Evolutionary conservation across 1,140 invertebrate genomes (phyloP).

Genomic region (Parasteatoda tepidariorum): DNA sequence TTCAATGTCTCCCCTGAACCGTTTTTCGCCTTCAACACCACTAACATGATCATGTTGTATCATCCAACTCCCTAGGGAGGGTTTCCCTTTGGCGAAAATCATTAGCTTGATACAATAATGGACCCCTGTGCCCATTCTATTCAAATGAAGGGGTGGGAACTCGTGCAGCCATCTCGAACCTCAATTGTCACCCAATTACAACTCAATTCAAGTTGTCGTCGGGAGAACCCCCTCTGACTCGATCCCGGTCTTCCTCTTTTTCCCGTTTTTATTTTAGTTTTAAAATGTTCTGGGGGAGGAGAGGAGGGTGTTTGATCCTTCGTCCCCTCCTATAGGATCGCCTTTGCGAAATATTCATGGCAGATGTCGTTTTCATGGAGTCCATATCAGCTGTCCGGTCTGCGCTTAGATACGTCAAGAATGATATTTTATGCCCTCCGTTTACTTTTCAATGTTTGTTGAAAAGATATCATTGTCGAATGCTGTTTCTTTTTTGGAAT

Average conservation of each 20-base stretch:
- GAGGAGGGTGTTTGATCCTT: not conserved
- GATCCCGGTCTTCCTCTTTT: not conserved
- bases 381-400: slow-evolving; percentile 38
- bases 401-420: not conserved
- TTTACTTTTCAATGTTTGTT: not conserved
- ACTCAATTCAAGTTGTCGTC: slow-evolving; percentile 50
- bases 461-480: not conserved
- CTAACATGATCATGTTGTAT: slow-evolving; percentile 17
- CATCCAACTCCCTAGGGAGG: slow-evolving; percentile 3
- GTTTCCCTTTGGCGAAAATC: slow-evolving; percentile 34
- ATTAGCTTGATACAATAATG: slow-evolving; percentile 51
- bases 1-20: too few relatives aligned
- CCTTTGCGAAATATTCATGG: slow-evolving; percentile 21
- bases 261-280: slow-evolving; percentile 33
- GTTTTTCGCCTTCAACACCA: too few relatives aligned
- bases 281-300: not conserved
- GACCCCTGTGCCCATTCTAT: slow-evolving; percentile 30
- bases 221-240: not conserved
- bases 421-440: not conserved
- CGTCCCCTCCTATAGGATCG: too few relatives aligned
- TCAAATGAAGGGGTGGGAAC: slow-evolving; percentile 38
- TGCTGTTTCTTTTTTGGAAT: too few relatives aligned
- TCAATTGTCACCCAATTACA: slow-evolving; percentile 56
- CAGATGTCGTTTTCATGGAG: slow-evolving; percentile 29
- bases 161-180: not conserved